Evolutionary conservation across 2,113 vertebrate species (phyloP), one percentile per base, ranked within the genome.

Genomic region (Melospiza melodia): DNA sequence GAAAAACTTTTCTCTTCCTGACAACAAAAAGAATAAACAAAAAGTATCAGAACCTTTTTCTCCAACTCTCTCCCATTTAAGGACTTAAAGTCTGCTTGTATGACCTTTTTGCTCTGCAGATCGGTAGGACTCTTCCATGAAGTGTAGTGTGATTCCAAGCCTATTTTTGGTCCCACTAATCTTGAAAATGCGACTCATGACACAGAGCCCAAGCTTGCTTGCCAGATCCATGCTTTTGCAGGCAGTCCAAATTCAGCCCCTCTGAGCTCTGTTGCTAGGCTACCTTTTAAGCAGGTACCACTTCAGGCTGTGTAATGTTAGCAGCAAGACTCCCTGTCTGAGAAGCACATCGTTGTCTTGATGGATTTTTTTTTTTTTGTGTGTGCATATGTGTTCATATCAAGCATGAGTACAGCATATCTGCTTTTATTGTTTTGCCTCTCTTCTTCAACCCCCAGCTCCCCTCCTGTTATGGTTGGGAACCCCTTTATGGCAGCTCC

Each of bases 131-230:
- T 37, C 58, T 67, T 72, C 67, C 2, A 5, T 84, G 63, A 87
- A 81, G 35, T 3, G 15, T 21, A 63, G 16, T 11, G 22, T 43
- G 65, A 87, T 87, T 93, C 41, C 15, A 52, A 55, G 61, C n/a
- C 75, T 96, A 19, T 96, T 97, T 97, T 95, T 76, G 86, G 79
- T 69, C 81, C 55, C 67, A 35, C n/a, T 95, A 66, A 94, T 94
- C 76, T 92, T 63, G 84, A 85, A 95, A 90, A 90, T 1, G 10
- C 0, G 0, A 48, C 85, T 75, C 67, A 19, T 48, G 76, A 77
- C 51, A 61, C 4, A 2, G n/a, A 76, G 43, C 63, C 46, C 1
- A 4, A 46, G 84, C 59, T 55, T 81, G 78, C 68, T 87, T 4
- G 14, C 89, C 76, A 81, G n/a, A 23, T 30, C 78, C 0, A 0